phyloP scores from a whole-genome alignment of 1,140 invertebrate genomes.

The Carposina sasakii region DNA sequence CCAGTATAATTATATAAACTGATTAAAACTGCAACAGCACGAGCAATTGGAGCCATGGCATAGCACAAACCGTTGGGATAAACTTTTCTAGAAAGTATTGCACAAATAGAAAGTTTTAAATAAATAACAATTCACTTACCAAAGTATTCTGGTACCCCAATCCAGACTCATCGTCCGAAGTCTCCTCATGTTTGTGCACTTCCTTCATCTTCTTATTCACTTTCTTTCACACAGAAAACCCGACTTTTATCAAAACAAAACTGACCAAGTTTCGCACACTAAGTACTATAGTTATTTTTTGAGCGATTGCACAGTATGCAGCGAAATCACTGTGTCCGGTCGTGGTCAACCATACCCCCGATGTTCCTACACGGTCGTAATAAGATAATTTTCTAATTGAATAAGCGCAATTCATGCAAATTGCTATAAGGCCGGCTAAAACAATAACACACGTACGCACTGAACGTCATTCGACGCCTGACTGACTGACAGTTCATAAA shows the following conservation, averaged over 20 bases:
- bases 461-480: slow-evolving; percentile 46
- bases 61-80: too few species aligned
- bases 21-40: not conserved
- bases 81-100: slow-evolving; percentile 47
- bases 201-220: slow-evolving; percentile 49
- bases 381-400: slow-evolving; percentile 61
- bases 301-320: slow-evolving; percentile 18
- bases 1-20: too few species aligned
- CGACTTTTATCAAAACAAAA: slow-evolving; percentile 34
- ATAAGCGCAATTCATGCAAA: slow-evolving; percentile 62
- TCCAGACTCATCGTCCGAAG: slow-evolving; percentile 76
- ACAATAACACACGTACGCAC: slow-evolving; percentile 47
- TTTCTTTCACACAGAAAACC: slow-evolving; percentile 41
- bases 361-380: slow-evolving; percentile 25
- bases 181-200: slow-evolving; percentile 51
- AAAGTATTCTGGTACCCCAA: slow-evolving; percentile 86
- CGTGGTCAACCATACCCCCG: slow-evolving; percentile 36
- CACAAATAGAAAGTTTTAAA: slow-evolving; percentile 14
- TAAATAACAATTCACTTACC: slow-evolving; percentile 73
- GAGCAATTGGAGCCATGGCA: too few species aligned
- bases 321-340: slow-evolving; percentile 33
- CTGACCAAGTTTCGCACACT: slow-evolving; percentile 16
- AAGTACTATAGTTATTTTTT: slow-evolving; percentile 33
- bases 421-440: slow-evolving; percentile 42
- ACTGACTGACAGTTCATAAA: slow-evolving; percentile 46